Percentiles rank a stretch among this genome's conserved stretches.
Conservation (phyloP, 1,140 invertebrate species). For the Zaprionus gabonicus region DNA sequence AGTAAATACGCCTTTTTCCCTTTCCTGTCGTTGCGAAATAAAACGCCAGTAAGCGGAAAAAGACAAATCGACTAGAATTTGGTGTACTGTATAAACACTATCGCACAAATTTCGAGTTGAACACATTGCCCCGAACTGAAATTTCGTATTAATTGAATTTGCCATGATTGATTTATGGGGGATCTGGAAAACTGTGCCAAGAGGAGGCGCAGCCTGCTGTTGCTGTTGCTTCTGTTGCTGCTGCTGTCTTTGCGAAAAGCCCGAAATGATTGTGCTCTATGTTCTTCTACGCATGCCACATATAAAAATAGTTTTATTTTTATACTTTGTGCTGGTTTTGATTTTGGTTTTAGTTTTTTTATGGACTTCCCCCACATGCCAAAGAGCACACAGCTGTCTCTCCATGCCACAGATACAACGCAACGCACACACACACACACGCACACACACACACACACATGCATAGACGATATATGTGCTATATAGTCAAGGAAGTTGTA, state of each 20-base stretch:
- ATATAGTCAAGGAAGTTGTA: slow-evolving; percentile 70
- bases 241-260: slow-evolving; percentile 31
- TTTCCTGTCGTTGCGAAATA: slow-evolving; percentile 81
- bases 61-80: slow-evolving; percentile 84
- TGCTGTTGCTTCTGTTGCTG: not conserved
- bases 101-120: slow-evolving; percentile 1
- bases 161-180: slow-evolving; percentile 75
- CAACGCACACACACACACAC: not conserved
- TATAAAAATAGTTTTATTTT: slow-evolving; percentile 81
- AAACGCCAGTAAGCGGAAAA: slow-evolving; percentile 84
- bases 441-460: not conserved
- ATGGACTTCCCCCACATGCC: slow-evolving; percentile 81
- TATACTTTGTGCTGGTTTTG: slow-evolving; percentile 80
- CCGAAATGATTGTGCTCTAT: slow-evolving; percentile 31
- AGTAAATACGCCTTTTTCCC: slow-evolving; percentile 84
- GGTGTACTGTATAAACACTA: not conserved
- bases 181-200: slow-evolving; percentile 78
- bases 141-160: slow-evolving; percentile 77
- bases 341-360: slow-evolving; percentile 67
- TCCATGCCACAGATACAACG: slow-evolving; percentile 53
- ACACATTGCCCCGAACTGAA: slow-evolving; percentile 55
- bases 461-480: slow-evolving; percentile 3
- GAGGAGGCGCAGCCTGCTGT: slow-evolving; percentile 28
- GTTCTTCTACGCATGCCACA: slow-evolving; percentile 52
- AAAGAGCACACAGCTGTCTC: slow-evolving; percentile 75